Percentiles rank a stretch among this genome's conserved stretches.
These are phyloP conservation scores for Theonella swinhoei DNA, from an alignment of 37 sponge, comb jelly and placozoan genomes.

Conservation along the genomic window DNA sequence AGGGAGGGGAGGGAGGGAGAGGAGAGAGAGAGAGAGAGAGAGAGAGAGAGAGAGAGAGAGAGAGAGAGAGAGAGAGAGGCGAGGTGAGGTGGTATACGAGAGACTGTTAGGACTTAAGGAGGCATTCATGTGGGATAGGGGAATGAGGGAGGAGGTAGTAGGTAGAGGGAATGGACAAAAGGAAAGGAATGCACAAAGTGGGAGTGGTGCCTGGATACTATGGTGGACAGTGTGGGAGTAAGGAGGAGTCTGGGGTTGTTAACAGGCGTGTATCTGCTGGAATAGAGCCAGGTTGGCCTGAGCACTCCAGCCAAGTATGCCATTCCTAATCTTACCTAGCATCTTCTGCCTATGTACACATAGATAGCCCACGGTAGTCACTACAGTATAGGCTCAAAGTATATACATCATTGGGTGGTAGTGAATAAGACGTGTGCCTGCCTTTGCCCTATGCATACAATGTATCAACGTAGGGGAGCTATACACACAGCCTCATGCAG, in stretches of 20 bases:
- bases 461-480: no score
- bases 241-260: no score
- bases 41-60: constrained; percentile 31
- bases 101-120: not conserved
- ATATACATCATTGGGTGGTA: not conserved
- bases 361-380: not conserved
- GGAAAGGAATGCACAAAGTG: not conserved
- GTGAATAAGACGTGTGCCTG: no score
- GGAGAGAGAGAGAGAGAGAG: constrained; percentile 8
- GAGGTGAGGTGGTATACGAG: not conserved
- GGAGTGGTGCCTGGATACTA: not conserved
- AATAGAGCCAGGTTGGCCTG: constrained; percentile 12
- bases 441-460: no score
- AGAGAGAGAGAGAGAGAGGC: not conserved
- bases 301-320: constrained; percentile 1
- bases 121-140: not conserved
- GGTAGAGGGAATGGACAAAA: not conserved
- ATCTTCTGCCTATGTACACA: not conserved
- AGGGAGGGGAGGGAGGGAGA: constrained; percentile 12
- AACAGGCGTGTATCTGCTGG: not conserved
- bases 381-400: no score
- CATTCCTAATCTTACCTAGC: constrained; percentile 31
- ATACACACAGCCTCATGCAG: no score
- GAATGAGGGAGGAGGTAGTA: not conserved
- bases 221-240: no score